Base-by-base conservation (phyloP, 2,797 vertebrate species). In the Pristis pectinata region DNA sequence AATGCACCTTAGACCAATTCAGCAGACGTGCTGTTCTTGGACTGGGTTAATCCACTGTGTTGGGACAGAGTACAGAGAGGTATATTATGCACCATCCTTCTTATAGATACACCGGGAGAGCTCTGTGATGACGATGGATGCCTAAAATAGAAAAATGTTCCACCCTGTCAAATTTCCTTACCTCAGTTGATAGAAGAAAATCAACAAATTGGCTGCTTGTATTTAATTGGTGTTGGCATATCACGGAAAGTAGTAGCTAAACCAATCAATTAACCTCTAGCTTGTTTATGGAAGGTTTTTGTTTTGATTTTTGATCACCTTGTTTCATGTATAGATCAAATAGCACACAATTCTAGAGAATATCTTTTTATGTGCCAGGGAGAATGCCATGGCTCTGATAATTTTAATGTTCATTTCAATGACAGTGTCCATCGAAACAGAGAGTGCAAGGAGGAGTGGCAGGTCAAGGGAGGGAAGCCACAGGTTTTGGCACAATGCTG, bases 121-220 rank as follows among this genome's bases (percentile, higher is more conserved):
- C 49, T 85, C 49, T 10, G 49, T 15, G 27, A 34, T 61, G 53
- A 67, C 0, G 17, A 91, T 61, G 56, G 34, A 10, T n/a, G 19
- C 61, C 59, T 1, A 91, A 91, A 67, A 91, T 91, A 91, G 87
- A 67, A 91, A 91, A 87, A 41, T 0, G 17, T 91, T 91, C 87
- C 87, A 91, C 41, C 10, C 24, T 9, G 9, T 9, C 37, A 67
- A 91, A 17, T 37, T 64, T 91, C 7, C 59, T 67, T 2, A n/a
- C 17, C 61, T 91, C 87, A 37, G 59, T 24, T n/a, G n/a, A 10
- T 59, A 24, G n/a, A 41, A 44, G 56, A 41, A 91, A 91, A 91
- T 91, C n/a, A 91, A 41, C n/a, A 41, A 41, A 24, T 59, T 64
- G 56, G 17, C n/a, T 64, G 59, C 87, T 19, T 67, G 87, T 22